phyloP scores from a whole-genome alignment of 2,113 vertebrate species.

The Syngnathus scovelli region DNA sequence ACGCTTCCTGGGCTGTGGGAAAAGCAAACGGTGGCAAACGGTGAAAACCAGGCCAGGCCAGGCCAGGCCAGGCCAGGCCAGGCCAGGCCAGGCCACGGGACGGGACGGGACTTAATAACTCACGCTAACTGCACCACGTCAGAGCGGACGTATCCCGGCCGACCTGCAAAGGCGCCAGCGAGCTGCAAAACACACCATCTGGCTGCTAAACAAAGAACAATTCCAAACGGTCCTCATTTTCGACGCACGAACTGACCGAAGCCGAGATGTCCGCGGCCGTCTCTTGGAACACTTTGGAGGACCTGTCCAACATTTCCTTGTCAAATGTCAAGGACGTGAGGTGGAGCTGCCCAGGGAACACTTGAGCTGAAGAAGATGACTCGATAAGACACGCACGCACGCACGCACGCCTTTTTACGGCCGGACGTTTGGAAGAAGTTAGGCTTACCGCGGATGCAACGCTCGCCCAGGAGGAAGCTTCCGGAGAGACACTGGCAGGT shows the following conservation, averaged over 20 bases:
- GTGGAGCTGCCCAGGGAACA: conserved; percentile 64
- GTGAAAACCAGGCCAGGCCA: no score
- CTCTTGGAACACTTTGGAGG: conserved; percentile 37
- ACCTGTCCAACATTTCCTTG: conserved; percentile 52
- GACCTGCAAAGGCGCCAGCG: background rate
- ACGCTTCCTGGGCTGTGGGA: conserved; percentile 66
- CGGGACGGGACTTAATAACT: conserved; percentile 21
- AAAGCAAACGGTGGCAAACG: background rate
- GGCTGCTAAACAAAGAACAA: background rate
- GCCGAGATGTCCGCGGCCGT: conserved; percentile 34
- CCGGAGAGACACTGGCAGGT: conserved; percentile 67
- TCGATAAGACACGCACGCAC: background rate
- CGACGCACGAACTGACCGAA: conserved; percentile 30
- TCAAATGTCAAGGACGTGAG: conserved; percentile 28
- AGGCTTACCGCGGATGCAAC: conserved; percentile 56
- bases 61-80: no score
- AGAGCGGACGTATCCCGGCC: conserved; percentile 42
- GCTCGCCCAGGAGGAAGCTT: conserved; percentile 28
- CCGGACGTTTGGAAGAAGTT: fast-evolving
- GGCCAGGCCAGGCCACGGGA: no score
- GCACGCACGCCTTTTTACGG: background rate
- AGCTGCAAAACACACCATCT: conserved; percentile 45
- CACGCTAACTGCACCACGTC: conserved; percentile 59
- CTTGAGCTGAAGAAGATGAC: conserved; percentile 48
- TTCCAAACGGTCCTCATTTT: background rate